Evolutionary conservation across 2,113 vertebrate species (phyloP).

Genomic region (Boleophthalmus pectinirostris): DNA sequence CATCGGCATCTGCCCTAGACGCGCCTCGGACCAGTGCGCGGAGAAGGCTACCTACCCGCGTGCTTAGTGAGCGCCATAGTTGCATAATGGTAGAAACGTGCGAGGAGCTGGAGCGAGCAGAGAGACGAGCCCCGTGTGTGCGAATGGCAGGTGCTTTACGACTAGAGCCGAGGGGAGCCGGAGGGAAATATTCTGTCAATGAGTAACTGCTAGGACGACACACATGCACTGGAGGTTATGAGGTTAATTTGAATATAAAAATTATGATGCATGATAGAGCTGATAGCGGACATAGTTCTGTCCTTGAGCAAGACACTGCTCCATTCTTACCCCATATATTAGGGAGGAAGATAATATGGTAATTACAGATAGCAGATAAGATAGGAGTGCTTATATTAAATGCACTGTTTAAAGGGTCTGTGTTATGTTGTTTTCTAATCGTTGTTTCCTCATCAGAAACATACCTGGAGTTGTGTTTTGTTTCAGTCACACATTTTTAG

Average conservation of each 20-base stretch:
- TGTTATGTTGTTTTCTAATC: no score
- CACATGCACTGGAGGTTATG: neutral
- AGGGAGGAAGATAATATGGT: no score
- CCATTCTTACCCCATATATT: no score
- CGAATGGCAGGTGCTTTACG: constrained; percentile 47
- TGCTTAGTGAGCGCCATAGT: constrained; percentile 22
- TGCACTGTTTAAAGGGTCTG: no score
- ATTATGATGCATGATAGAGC: neutral
- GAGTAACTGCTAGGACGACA: constrained; percentile 54
- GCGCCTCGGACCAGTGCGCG: constrained; percentile 2
- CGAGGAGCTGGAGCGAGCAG: constrained; percentile 31
- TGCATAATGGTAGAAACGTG: constrained; percentile 35
- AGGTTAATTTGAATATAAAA: neutral
- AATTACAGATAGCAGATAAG: no score
- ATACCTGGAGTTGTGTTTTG: neutral
- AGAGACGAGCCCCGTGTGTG: neutral
- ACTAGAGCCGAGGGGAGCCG: constrained; percentile 16
- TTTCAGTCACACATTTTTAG: no score
- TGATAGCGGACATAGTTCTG: neutral
- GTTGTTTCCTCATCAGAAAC: no score
- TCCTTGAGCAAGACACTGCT: no score
- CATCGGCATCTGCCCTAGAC: constrained; percentile 1
- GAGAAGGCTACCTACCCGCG: constrained; percentile 3
- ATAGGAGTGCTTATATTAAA: no score
- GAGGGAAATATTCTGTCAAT: constrained; percentile 47